These are phyloP conservation scores for Hoplostethus atlanticus DNA, from an alignment of 2,797 vertebrate species.

Conservation along the genomic window DNA sequence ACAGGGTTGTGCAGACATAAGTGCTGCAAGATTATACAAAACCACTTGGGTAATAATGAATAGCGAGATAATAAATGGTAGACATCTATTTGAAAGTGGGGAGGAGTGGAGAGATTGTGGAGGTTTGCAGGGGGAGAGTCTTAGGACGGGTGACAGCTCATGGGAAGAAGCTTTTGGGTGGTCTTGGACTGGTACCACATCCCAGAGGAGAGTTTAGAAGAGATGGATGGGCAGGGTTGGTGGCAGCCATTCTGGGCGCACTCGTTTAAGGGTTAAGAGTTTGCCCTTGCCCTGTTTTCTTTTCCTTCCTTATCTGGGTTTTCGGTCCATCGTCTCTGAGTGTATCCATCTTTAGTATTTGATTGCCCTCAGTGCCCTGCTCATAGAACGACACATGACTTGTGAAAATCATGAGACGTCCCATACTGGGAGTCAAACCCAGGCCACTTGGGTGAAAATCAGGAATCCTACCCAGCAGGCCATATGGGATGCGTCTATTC, in stretches of 20 bases:
- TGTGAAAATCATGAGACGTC: slow-evolving; percentile 49
- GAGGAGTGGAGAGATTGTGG: neutral
- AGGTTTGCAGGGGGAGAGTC: slow-evolving; percentile 31
- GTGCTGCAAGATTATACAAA: slow-evolving; percentile 3
- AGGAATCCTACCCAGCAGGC: slow-evolving; percentile 16
- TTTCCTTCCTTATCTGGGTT: neutral
- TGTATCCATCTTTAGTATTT: slow-evolving; percentile 21
- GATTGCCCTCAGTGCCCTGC: slow-evolving; percentile 10
- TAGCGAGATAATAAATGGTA: neutral
- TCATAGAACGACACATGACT: slow-evolving; percentile 51
- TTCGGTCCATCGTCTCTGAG: neutral
- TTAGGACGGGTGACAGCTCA: neutral
- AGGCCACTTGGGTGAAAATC: slow-evolving; percentile 31
- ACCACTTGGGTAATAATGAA: slow-evolving; percentile 4
- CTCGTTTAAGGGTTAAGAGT: too few relatives aligned
- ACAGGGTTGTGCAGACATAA: neutral
- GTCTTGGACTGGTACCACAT: slow-evolving; percentile 14
- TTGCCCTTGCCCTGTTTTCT: too few relatives aligned
- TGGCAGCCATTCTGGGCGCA: neutral
- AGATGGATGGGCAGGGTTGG: neutral
- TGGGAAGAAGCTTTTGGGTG: slow-evolving; percentile 12
- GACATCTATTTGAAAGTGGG: slow-evolving; percentile 12
- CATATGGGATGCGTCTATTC: slow-evolving; percentile 25
- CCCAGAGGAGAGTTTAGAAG: slow-evolving; percentile 13
- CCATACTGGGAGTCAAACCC: slow-evolving; percentile 23